phyloP scores from a whole-genome alignment of 2,797 vertebrate species.

The Sebastes oblongus region DNA sequence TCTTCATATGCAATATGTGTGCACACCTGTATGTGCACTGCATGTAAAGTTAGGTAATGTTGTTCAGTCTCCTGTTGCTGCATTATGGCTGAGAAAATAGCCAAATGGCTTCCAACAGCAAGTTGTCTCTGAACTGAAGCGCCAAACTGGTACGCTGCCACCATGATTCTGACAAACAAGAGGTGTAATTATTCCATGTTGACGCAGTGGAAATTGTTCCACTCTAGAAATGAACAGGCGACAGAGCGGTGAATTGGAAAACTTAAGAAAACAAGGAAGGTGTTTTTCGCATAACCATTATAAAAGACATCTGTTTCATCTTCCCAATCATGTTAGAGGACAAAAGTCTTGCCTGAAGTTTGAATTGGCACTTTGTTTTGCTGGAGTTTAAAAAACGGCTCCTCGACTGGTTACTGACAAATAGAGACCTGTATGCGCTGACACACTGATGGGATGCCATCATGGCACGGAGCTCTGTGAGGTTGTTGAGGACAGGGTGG shows the following conservation, averaged over 20 bases:
- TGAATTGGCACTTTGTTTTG: background rate
- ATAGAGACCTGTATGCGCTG: conserved; percentile 5
- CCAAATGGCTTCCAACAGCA: background rate
- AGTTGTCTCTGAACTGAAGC: background rate
- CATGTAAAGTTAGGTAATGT: background rate
- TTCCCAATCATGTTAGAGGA: background rate
- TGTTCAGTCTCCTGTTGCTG: background rate
- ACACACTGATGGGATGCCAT: conserved; percentile 21
- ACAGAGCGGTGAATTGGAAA: background rate
- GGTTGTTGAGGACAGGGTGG: conserved; percentile 10
- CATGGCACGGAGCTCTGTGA: conserved; percentile 7
- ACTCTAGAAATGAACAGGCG: background rate
- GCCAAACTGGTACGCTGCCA: background rate
- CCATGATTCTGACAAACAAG: background rate
- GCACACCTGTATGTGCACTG: background rate
- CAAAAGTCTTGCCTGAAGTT: background rate
- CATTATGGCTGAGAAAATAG: background rate
- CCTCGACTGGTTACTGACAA: background rate
- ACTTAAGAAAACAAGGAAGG: background rate
- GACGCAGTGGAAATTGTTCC: background rate
- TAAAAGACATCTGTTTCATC: background rate
- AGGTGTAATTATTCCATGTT: background rate
- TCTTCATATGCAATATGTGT: background rate
- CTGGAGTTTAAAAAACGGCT: background rate
- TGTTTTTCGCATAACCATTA: background rate